A percentile compares a stretch with the other conserved stretches of the same genome.
phyloP scores from a whole-genome alignment of 2,797 vertebrate genomes.

The Margarornis squamiger region DNA sequence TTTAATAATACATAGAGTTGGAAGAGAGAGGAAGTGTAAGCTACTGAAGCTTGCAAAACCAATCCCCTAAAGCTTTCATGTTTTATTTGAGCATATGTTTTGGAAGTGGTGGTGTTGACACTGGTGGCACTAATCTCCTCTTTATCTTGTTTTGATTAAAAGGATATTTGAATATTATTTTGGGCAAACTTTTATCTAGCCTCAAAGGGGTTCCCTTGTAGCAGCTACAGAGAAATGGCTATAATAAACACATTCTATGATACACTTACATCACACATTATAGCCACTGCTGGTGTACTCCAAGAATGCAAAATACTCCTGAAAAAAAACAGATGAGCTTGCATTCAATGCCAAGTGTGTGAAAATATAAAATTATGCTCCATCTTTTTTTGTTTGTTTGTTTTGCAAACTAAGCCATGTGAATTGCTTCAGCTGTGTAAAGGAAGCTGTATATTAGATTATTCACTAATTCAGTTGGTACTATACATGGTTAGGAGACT shows the following conservation, averaged over 20 bases:
- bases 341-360: neutral
- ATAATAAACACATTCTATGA: conserved; percentile 56
- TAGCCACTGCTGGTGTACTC: conserved; percentile 24
- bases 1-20: conserved; percentile 67
- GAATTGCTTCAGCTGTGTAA: conserved; percentile 41
- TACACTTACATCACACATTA: conserved; percentile 37
- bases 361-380: conserved; percentile 43
- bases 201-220: conserved; percentile 62
- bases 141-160: conserved; percentile 72
- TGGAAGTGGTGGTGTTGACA: conserved; percentile 57
- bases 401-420: conserved; percentile 16
- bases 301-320: conserved; percentile 42
- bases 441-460: neutral
- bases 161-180: conserved; percentile 72
- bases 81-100: conserved; percentile 73
- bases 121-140: conserved; percentile 60
- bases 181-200: conserved; percentile 64
- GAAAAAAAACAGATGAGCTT: conserved; percentile 21
- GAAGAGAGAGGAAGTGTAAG: conserved; percentile 54
- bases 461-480: neutral
- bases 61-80: conserved; percentile 65
- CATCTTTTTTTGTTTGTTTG: conserved; percentile 30
- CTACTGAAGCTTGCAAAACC: conserved; percentile 68
- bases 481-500: neutral
- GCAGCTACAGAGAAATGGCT: conserved; percentile 44